phyloP scores from a whole-genome alignment of 2,113 vertebrate species.

The Xiphophorus maculatus region DNA sequence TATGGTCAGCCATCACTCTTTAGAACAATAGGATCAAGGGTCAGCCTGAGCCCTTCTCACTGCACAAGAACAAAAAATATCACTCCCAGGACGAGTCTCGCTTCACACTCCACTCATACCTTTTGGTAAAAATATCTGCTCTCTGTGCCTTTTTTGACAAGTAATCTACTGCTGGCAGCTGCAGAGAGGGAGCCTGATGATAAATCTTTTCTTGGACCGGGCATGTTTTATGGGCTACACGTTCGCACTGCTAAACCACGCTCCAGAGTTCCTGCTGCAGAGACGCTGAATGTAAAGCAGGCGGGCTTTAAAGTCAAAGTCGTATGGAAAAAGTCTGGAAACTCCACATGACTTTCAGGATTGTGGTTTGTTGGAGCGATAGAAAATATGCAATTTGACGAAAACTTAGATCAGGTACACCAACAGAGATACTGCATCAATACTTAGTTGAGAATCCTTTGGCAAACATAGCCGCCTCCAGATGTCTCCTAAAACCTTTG shows the following conservation, averaged over 20 bases:
- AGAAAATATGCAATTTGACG: neutral
- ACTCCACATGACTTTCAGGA: neutral
- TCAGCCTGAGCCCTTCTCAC: conserved; percentile 40
- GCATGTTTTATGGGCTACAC: conserved; percentile 63
- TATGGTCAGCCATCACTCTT: conserved; percentile 70
- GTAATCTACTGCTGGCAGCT: conserved; percentile 68
- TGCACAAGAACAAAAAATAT: conserved; percentile 41
- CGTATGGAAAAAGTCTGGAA: neutral
- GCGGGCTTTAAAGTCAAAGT: conserved; percentile 11
- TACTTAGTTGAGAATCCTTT: neutral
- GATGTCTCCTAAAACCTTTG: neutral
- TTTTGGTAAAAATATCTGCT: conserved; percentile 75
- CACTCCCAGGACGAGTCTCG: conserved; percentile 30
- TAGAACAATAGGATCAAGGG: conserved; percentile 70
- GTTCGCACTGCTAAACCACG: conserved; percentile 56
- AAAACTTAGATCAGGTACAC: neutral
- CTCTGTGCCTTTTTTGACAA: conserved; percentile 67
- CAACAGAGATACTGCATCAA: neutral
- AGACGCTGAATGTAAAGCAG: conserved; percentile 53
- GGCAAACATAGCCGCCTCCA: neutral
- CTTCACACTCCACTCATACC: conserved; percentile 29
- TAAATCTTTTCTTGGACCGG: conserved; percentile 53
- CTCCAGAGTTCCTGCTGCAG: conserved; percentile 50
- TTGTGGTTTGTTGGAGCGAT: neutral
- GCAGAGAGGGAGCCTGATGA: conserved; percentile 45